Evolutionary conservation across 2,888 invertebrate species (phyloP).

Genomic region (Deroplatys truncata): DNA sequence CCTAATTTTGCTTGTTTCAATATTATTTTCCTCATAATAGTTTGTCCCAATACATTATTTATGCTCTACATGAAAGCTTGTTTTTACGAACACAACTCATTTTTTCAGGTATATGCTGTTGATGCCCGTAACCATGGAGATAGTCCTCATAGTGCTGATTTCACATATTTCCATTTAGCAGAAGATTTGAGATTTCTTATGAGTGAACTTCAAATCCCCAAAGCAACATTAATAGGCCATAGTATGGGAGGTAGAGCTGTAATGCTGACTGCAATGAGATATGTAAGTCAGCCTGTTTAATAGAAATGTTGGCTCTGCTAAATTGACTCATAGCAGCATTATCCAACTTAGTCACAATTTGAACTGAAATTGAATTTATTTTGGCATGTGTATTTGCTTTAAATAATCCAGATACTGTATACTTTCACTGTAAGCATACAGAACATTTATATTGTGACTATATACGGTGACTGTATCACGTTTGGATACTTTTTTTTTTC

Average conservation of each 20-base stretch:
- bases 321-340: neutral
- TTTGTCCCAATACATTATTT: no score
- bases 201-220: constrained; percentile 57
- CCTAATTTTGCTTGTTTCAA: no score
- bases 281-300: constrained; percentile 47
- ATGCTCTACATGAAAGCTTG: no score
- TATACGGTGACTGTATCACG: no score
- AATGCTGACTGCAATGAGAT: constrained; percentile 76
- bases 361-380: neutral
- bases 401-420: no score
- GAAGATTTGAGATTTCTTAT: constrained; percentile 67
- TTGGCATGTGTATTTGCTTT: no score
- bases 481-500: no score
- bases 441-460: no score
- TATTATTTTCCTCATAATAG: no score
- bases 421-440: no score
- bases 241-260: constrained; percentile 94
- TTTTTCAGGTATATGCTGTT: constrained; percentile 62
- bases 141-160: constrained; percentile 72
- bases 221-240: constrained; percentile 76
- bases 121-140: constrained; percentile 96
- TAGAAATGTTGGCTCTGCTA: neutral
- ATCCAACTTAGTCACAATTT: neutral
- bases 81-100: no score
- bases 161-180: constrained; percentile 70